Conservation (phyloP, 2,797 vertebrate genomes). For the Gallinago stenura region DNA sequence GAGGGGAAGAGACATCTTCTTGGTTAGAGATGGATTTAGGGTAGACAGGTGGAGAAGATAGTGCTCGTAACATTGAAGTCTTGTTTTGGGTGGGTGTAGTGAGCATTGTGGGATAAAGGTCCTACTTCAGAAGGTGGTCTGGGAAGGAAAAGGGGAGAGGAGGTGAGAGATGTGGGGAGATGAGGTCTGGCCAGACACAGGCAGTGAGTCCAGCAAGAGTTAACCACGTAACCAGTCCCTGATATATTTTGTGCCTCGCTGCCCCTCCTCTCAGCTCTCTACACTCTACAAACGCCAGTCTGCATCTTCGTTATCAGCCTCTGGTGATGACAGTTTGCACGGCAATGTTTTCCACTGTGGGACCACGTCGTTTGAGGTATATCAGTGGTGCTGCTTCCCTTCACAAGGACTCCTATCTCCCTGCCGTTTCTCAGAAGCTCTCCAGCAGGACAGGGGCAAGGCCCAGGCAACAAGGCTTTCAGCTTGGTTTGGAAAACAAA, state of each 20-base stretch:
- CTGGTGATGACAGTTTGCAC: constrained; percentile 25
- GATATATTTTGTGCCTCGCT: accelerated
- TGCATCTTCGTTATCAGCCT: not conserved
- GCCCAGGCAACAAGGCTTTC: not conserved
- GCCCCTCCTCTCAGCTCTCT: not conserved
- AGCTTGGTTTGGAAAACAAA: not conserved
- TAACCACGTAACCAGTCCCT: not conserved
- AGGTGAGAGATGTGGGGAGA: not conserved
- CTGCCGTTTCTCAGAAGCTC: not conserved
- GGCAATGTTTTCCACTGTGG: constrained; percentile 37
- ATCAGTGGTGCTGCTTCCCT: constrained; percentile 1
- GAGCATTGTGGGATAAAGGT: accelerated
- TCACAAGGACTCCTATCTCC: constrained; percentile 29
- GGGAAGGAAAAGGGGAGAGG: accelerated
- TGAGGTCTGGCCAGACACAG: not conserved
- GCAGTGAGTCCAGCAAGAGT: not conserved
- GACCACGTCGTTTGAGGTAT: not conserved
- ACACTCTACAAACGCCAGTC: not conserved
- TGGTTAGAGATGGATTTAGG: not conserved
- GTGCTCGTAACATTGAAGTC: accelerated
- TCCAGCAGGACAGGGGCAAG: not conserved
- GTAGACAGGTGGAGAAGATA: accelerated
- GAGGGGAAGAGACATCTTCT: not conserved
- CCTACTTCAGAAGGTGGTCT: not conserved
- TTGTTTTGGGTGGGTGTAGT: not conserved